phyloP scores from a whole-genome alignment of 2,113 vertebrate species.

The Pelusios castaneus region DNA sequence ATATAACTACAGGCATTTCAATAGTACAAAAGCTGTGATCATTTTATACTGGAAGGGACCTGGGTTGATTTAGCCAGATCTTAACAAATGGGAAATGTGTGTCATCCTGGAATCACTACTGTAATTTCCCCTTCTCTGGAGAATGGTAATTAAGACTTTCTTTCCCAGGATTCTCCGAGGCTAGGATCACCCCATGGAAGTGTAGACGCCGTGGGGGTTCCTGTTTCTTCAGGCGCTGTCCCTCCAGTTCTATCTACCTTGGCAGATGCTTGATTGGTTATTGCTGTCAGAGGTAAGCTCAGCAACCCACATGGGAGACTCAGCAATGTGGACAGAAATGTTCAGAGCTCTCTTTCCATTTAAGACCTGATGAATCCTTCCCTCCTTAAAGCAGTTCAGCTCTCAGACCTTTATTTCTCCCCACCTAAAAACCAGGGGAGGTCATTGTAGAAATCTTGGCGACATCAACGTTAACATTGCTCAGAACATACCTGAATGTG shows the following conservation, averaged over 20 bases:
- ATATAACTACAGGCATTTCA: neutral
- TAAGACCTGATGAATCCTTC: too few species aligned
- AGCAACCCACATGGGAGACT: fast-evolving
- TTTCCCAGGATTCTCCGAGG: conserved; percentile 1
- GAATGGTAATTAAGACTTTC: neutral
- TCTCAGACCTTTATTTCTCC: too few species aligned
- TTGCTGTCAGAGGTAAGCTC: conserved; percentile 49
- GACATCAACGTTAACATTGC: too few species aligned
- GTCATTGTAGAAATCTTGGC: too few species aligned
- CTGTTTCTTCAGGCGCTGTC: conserved; percentile 30
- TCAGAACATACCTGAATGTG: too few species aligned
- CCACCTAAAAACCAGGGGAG: too few species aligned
- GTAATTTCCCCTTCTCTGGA: neutral
- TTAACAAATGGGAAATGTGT: fast-evolving
- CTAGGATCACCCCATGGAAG: fast-evolving
- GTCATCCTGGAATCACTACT: fast-evolving
- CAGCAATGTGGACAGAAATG: neutral
- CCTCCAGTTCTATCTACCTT: fast-evolving
- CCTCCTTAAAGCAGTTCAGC: too few species aligned
- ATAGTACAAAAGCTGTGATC: neutral
- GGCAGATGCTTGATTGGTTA: conserved; percentile 19
- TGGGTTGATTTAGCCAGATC: neutral
- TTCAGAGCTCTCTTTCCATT: too few species aligned
- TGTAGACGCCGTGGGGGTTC: neutral
- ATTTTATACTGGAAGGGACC: neutral